Conservation (phyloP, 2,113 vertebrate genomes). For the Eulacestoma nigropectus region DNA sequence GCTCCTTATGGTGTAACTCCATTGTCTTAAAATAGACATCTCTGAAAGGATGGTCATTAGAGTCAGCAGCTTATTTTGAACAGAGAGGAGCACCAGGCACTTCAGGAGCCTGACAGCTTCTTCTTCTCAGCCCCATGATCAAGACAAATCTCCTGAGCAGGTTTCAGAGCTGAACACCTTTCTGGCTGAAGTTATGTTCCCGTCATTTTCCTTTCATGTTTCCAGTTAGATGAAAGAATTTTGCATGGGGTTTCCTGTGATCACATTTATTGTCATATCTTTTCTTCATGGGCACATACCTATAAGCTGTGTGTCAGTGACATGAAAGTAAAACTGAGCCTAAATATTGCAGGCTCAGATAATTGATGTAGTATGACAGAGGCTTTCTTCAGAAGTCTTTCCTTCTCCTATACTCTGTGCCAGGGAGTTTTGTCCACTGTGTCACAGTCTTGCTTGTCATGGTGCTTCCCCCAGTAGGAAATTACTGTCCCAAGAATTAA, state of each 20-base stretch:
- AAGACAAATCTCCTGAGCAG: background rate
- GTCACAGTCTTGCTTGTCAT: background rate
- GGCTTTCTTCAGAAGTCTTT: background rate
- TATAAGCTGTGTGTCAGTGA: background rate
- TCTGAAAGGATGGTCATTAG: slow-evolving; percentile 10
- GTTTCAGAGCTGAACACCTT: background rate
- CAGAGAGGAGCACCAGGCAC: background rate
- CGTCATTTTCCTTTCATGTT: background rate
- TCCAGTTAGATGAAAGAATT: background rate
- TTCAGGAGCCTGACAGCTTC: background rate
- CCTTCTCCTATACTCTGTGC: background rate
- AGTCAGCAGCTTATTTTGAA: slow-evolving; percentile 2
- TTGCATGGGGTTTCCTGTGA: background rate
- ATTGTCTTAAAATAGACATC: background rate
- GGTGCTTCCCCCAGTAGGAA: background rate
- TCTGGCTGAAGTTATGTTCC: background rate
- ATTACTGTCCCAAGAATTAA: background rate
- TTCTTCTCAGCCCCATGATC: background rate
- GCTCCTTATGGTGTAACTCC: background rate
- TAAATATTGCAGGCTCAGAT: background rate
- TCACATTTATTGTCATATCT: background rate
- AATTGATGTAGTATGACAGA: background rate
- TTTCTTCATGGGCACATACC: background rate
- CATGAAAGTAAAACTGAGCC: background rate
- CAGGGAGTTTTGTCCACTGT: background rate